phyloP scores from a whole-genome alignment of 2,797 vertebrate genomes.

The Halcyon chelicuti region DNA sequence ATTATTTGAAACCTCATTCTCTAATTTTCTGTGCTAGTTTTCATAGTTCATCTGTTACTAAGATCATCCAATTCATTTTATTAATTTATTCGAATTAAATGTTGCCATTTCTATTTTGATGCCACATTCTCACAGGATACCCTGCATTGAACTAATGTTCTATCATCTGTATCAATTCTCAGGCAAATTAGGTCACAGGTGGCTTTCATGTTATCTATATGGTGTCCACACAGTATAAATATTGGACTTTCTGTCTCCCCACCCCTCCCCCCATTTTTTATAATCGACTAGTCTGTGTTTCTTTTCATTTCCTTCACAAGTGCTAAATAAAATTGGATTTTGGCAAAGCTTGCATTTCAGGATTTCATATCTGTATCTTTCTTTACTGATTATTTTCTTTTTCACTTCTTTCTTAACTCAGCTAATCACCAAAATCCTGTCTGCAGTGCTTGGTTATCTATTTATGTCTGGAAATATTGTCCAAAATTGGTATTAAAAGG shows the following conservation, averaged over 20 bases:
- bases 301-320: background rate
- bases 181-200: background rate
- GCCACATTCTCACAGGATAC: background rate
- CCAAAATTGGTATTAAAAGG: background rate
- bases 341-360: background rate
- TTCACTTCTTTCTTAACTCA: background rate
- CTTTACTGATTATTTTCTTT: background rate
- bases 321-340: background rate
- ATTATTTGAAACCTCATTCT: conserved; percentile 1
- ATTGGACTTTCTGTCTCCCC: background rate
- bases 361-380: background rate
- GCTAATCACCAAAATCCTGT: background rate
- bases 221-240: background rate
- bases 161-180: background rate
- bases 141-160: background rate
- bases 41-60: background rate
- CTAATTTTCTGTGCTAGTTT: background rate
- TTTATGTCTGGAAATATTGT: background rate
- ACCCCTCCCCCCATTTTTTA: accelerated
- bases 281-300: background rate
- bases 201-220: background rate
- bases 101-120: background rate
- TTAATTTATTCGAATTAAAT: conserved; percentile 14
- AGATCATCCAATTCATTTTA: background rate
- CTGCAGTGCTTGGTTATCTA: background rate